phyloP scores from a whole-genome alignment of 2,797 vertebrate species.

The Smutsia temminckii region DNA sequence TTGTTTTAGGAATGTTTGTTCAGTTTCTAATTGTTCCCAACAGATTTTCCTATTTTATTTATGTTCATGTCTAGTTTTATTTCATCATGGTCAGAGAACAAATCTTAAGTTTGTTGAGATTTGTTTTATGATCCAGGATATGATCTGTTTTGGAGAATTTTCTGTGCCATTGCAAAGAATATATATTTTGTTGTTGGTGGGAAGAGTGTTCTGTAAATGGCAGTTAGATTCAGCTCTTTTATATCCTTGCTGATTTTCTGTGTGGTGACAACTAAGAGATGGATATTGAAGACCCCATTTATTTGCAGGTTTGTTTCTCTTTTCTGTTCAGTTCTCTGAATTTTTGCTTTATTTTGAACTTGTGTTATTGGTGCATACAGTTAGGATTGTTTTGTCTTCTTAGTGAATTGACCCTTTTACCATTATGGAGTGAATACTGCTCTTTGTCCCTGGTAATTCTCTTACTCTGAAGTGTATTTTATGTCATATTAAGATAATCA shows the following conservation, averaged over 20 bases:
- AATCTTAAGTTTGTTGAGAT: background rate
- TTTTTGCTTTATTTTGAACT: background rate
- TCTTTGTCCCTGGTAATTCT: constrained; percentile 26
- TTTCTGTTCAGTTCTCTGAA: background rate
- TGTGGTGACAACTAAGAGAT: background rate
- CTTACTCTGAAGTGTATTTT: constrained; percentile 3
- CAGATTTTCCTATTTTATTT: background rate
- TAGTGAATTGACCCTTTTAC: background rate
- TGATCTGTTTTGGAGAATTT: background rate
- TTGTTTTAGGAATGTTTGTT: background rate
- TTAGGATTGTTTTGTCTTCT: background rate
- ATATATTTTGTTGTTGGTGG: background rate
- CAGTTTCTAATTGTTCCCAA: background rate
- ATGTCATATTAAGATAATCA: background rate
- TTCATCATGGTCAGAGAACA: background rate
- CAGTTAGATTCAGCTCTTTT: background rate
- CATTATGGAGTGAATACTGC: background rate
- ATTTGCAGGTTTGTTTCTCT: background rate
- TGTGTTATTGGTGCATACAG: background rate
- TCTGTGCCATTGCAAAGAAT: background rate
- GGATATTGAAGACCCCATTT: background rate
- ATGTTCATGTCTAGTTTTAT: constrained; percentile 1
- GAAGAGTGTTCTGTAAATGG: background rate
- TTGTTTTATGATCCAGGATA: background rate
- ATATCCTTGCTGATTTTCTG: background rate